Conservation (phyloP, 2,113 vertebrate species). For the Cacatua alba region DNA sequence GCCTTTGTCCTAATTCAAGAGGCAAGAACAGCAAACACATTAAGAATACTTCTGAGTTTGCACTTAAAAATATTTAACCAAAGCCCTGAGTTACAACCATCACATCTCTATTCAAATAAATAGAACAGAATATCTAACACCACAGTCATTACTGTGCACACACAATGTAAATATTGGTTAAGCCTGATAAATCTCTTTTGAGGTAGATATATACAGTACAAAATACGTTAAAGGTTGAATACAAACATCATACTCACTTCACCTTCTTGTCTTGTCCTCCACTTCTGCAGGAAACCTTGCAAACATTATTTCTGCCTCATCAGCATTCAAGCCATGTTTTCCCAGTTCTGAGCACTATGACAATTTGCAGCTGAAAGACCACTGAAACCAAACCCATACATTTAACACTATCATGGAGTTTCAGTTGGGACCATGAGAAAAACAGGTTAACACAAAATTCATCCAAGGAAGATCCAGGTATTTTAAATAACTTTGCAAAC, state of each 20-base stretch:
- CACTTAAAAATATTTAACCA: background rate
- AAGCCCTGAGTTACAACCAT: background rate
- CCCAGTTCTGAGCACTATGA: background rate
- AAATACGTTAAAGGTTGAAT: background rate
- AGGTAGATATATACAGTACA: constrained; percentile 35
- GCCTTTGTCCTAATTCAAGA: background rate
- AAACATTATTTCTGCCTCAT: background rate
- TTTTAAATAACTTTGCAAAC: background rate
- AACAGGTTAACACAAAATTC: background rate
- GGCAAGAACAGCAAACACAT: background rate
- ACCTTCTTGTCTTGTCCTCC: background rate
- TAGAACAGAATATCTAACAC: background rate
- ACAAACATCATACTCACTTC: background rate
- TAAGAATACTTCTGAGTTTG: background rate
- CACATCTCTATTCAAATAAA: background rate
- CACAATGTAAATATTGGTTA: background rate
- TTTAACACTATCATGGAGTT: background rate
- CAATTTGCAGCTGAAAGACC: background rate
- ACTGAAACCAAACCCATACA: background rate
- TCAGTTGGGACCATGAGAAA: background rate
- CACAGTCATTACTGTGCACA: background rate
- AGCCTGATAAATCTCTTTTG: background rate
- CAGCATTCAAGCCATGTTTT: background rate
- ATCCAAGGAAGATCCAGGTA: background rate
- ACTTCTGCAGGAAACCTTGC: background rate